These are phyloP conservation scores for Serinus canaria DNA, from an alignment of 2,113 vertebrate genomes.

Conservation along the genomic window DNA sequence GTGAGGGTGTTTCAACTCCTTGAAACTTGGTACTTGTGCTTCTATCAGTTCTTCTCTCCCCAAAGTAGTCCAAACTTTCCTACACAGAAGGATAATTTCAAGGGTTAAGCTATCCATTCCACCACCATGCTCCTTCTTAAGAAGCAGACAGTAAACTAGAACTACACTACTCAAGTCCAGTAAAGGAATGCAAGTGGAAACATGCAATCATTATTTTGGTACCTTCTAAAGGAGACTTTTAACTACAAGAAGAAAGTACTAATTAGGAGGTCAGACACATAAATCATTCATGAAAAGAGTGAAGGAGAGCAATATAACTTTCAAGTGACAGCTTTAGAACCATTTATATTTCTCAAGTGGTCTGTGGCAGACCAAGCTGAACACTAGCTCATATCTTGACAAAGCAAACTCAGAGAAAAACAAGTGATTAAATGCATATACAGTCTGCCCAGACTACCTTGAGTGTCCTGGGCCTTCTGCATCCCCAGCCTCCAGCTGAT, in stretches of 20 bases:
- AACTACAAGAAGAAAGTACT: neutral
- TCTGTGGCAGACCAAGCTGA: neutral
- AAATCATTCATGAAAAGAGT: neutral
- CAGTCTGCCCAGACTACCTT: neutral
- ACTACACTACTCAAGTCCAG: neutral
- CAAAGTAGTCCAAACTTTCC: slow-evolving; percentile 93
- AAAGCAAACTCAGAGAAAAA: neutral
- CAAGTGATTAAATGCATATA: neutral
- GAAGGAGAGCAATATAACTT: neutral
- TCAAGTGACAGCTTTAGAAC: neutral
- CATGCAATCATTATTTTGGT: neutral
- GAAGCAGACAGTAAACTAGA: neutral
- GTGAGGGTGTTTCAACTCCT: slow-evolving; percentile 96
- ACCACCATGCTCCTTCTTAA: neutral
- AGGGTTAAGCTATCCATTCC: neutral
- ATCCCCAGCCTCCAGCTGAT: neutral
- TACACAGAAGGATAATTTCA: slow-evolving; percentile 7
- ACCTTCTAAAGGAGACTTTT: neutral
- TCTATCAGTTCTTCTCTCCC: slow-evolving; percentile 89
- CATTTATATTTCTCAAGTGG: neutral
- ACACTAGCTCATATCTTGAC: neutral
- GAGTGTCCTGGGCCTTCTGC: neutral
- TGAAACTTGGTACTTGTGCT: slow-evolving; percentile 89
- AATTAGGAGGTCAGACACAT: neutral
- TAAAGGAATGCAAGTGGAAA: neutral